Evolutionary conservation across 2,888 invertebrate species (phyloP), one percentile per base, ranked within the genome.

Genomic region (Myopa testacea): DNA sequence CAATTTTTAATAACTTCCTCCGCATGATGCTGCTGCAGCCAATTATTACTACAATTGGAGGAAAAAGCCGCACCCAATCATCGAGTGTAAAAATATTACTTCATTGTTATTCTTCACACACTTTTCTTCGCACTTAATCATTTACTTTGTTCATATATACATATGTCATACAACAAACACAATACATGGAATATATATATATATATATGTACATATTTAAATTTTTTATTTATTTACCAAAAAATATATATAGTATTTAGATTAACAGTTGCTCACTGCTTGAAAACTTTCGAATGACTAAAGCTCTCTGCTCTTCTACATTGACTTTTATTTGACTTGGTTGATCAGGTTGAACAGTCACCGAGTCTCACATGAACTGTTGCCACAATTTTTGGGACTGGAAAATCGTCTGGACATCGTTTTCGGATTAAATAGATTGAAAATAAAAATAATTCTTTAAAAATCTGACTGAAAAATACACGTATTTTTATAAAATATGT

Each of bases 201-300:
- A 69, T 45, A 78, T 10, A 63, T 72, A 71, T 73, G 70, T 68
- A 37, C 37, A 77, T 45, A 75, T 77, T 73, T 16, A 75, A 71
- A 69, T 7, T 14, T 45, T 45, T 45, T 45, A 74, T 78, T 71
- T 82, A 81, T 82, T 82, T 82, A 82, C 82, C 82, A 80, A 81
- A 75, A 80, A 38, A 14, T 65, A 37, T 65, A 38, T 65, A 65
- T 69, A 78, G 71, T n/a, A 76, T 67, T 69, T 67, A 37, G 73
- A 72, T 58, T 60, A 26, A 26, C 50, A 69, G 37, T 75, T 80
- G 80, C 67, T 74, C 78, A 81, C 79, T 81, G 55, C 71, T 75
- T 81, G 80, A 82, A 82, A 81, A 81, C 83, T 82, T 80, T 81
- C 81, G 78, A 81, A 81, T 81, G 82, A 84, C 84, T 84, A 84